Conservation (phyloP, 2,797 vertebrate genomes). For the Anabacerthia variegaticeps region DNA sequence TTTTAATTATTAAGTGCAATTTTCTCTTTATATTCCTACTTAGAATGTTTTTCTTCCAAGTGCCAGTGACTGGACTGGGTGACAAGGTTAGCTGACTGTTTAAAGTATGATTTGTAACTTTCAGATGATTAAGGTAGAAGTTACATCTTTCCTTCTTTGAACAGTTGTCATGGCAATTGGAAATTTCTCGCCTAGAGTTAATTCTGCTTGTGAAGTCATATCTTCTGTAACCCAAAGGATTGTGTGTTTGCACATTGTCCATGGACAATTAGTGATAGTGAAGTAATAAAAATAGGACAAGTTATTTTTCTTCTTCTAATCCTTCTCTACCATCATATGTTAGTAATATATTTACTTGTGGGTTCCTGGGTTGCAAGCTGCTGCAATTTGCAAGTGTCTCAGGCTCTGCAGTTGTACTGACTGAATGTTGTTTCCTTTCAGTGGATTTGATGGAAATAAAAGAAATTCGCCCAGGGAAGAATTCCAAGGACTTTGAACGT, state of each 20-base stretch:
- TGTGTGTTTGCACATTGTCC: not conserved
- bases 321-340: not conserved
- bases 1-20: not conserved
- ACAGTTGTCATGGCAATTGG: not conserved
- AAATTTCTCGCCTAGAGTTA: not conserved
- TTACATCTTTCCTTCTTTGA: not conserved
- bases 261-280: not conserved
- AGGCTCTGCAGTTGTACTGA: constrained; percentile 3
- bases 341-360: not conserved
- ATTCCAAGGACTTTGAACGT: constrained; percentile 94
- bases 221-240: not conserved
- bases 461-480: constrained; percentile 91
- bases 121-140: not conserved
- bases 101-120: not conserved
- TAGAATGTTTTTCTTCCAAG: not conserved
- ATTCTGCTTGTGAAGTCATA: not conserved
- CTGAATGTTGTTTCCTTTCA: constrained; percentile 60
- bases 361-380: not conserved
- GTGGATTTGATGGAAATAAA: constrained; percentile 95
- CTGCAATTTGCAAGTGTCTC: not conserved
- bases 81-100: not conserved
- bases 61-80: not conserved
- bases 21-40: not conserved
- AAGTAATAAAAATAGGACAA: not conserved
- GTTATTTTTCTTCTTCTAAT: not conserved